Percentiles rank a stretch among this genome's conserved stretches.
Conservation (phyloP, 2,888 invertebrate species). For the Petrolisthes cinctipes region DNA sequence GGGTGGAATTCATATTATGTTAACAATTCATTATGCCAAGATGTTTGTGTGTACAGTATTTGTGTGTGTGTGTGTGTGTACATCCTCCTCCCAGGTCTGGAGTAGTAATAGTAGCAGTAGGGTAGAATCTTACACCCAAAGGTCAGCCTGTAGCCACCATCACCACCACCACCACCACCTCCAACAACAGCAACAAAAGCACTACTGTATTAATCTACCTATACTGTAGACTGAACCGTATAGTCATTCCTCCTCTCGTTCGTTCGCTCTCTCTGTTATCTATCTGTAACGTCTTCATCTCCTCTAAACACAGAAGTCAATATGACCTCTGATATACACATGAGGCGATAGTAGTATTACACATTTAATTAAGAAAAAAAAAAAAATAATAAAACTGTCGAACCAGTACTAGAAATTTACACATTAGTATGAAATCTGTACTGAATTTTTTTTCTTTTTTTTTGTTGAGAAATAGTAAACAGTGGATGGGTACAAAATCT, state of each 20-base stretch:
- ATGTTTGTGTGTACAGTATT: slow-evolving; percentile 23
- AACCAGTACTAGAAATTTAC: slow-evolving; percentile 59
- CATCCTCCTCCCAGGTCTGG: slow-evolving; percentile 35
- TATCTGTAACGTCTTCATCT: too few relatives aligned
- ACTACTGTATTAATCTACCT: slow-evolving; percentile 3
- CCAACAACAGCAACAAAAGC: too few relatives aligned
- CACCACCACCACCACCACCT: too few relatives aligned
- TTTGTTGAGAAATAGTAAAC: slow-evolving; percentile 56
- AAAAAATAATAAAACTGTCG: slow-evolving; percentile 41
- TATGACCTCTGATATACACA: slow-evolving; percentile 53
- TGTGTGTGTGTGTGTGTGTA: slow-evolving; percentile 31
- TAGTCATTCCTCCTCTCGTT: too few relatives aligned
- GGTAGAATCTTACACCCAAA: too few relatives aligned
- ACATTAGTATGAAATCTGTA: slow-evolving; percentile 59
- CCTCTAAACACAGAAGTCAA: slow-evolving; percentile 59
- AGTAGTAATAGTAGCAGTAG: too few relatives aligned
- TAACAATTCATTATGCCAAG: too few relatives aligned
- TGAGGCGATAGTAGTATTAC: slow-evolving; percentile 43
- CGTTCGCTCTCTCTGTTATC: too few relatives aligned
- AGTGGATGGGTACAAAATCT: slow-evolving; percentile 58
- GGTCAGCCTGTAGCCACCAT: too few relatives aligned
- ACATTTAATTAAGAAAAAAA: too few relatives aligned
- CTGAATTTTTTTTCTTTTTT: too few relatives aligned
- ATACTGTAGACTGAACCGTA: neutral
- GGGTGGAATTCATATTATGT: too few relatives aligned